A percentile compares a stretch with the other conserved stretches of the same genome.
Evolutionary conservation across 2,113 vertebrate genomes (phyloP).

Genomic region (Bos javanicus): DNA sequence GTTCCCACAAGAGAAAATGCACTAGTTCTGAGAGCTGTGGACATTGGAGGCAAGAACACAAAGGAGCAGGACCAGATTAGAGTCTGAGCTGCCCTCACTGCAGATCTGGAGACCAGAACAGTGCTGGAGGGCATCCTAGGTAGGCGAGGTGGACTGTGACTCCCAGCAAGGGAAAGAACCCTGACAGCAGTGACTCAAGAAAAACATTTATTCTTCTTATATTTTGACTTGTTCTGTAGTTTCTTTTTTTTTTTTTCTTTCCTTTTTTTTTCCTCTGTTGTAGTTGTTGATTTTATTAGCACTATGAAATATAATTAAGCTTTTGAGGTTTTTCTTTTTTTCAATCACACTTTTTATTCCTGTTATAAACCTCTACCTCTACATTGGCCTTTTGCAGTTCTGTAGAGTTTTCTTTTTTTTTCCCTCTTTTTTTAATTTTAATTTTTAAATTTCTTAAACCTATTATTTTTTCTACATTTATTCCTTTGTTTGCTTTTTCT

Average conservation of each 20-base stretch:
- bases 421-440: background rate
- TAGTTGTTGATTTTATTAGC: background rate
- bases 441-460: background rate
- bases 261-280: background rate
- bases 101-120: background rate
- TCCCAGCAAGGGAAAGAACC: background rate
- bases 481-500: background rate
- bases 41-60: background rate
- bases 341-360: background rate
- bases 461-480: background rate
- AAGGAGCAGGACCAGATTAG: background rate
- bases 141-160: background rate
- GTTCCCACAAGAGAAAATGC: background rate
- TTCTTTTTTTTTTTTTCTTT: background rate
- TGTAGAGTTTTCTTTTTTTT: background rate
- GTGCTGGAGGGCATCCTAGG: background rate
- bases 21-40: background rate
- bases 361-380: background rate
- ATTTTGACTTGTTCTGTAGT: background rate
- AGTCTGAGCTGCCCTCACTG: background rate
- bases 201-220: background rate
- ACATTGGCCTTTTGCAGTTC: background rate
- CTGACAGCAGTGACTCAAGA: background rate
- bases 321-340: background rate
- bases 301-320: background rate